A percentile compares a stretch with the other conserved stretches of the same genome.
phyloP scores from a whole-genome alignment of 2,888 invertebrate species.

The Aspidapion aeneum region DNA sequence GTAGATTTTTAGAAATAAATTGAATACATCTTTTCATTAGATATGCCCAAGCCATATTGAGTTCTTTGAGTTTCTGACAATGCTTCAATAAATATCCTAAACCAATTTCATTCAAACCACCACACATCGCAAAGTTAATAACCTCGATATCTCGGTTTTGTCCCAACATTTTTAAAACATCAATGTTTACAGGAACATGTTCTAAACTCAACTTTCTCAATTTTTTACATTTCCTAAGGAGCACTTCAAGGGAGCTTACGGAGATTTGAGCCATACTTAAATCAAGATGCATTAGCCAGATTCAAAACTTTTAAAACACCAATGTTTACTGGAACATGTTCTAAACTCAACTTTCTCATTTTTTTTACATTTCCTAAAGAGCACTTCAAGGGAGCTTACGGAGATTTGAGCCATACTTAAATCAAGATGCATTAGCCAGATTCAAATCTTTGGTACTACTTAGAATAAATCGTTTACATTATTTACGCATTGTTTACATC shows the following conservation, averaged over 20 bases:
- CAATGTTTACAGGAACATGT: conserved; percentile 62
- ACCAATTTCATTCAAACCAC: conserved; percentile 64
- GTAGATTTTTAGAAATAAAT: conserved; percentile 58
- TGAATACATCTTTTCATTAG: conserved; percentile 59
- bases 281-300: conserved; percentile 80
- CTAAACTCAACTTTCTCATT: conserved; percentile 82
- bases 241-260: conserved; percentile 52
- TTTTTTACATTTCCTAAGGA: conserved; percentile 63
- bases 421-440: conserved; percentile 73
- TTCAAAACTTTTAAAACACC: conserved; percentile 56
- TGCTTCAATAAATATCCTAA: conserved; percentile 59
- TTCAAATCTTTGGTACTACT: conserved; percentile 48
- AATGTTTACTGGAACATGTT: conserved; percentile 66
- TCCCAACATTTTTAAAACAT: conserved; percentile 65
- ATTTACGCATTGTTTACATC: too few species aligned
- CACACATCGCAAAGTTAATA: conserved; percentile 80
- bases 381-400: conserved; percentile 52
- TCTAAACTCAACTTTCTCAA: conserved; percentile 85
- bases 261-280: conserved; percentile 75
- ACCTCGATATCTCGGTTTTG: conserved; percentile 67
- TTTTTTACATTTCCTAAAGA: conserved; percentile 63
- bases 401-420: conserved; percentile 75
- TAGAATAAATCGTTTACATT: too few species aligned
- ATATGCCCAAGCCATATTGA: conserved; percentile 83
- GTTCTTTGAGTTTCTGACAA: conserved; percentile 60